Base-by-base conservation (phyloP, 2,888 invertebrate genomes). In the Eueremaeus valkanovi region DNA sequence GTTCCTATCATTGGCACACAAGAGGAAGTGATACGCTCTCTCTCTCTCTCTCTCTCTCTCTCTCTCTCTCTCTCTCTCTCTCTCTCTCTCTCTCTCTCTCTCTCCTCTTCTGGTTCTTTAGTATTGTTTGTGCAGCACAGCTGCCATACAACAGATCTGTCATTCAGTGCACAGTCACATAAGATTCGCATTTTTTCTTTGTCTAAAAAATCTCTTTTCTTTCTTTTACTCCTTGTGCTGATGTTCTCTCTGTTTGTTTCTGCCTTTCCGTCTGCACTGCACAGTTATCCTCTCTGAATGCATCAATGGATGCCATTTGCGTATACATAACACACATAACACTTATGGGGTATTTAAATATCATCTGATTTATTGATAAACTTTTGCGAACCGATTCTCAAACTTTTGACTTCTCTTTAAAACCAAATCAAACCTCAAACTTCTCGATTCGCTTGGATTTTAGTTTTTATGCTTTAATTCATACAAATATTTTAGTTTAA, bases 61-160 rank as follows among this genome's bases (percentile, higher is more conserved):
- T 16, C 16, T 61, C 58, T 61, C 58, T 55, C 24, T 29, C 13
- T 29, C 16, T 29, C 31, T 16, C 27, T 3, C 31, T 16, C 16
- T 61, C 58, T 61, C 58, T 55, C 24, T 29, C 13, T 29, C 16
- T 29, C 31, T 16, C 27, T 3, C 31, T 16, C 16, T 61, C 58
- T 61, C 58, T 55, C 24, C 13, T 29, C 31, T 29, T 61, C 1
- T 61, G 51, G 21, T 21, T 6, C 21, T 6, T 21, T 21, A 51
- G 51, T 11, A 51, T 51, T 66, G 40, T 66, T 18, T 33, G 33
- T 31, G 33, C n/a, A 66, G 66, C 33, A 36, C 66, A 66, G 66
- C 66, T 66, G 66, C 66, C 40, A 66, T 31, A 66, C 66, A 66
- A 66, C 66, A 66, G 66, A 66, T 66, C 66, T 66, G 66, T 66